Evolutionary conservation across 2,113 vertebrate genomes (phyloP).

Genomic region (Triplophysa siluroides): DNA sequence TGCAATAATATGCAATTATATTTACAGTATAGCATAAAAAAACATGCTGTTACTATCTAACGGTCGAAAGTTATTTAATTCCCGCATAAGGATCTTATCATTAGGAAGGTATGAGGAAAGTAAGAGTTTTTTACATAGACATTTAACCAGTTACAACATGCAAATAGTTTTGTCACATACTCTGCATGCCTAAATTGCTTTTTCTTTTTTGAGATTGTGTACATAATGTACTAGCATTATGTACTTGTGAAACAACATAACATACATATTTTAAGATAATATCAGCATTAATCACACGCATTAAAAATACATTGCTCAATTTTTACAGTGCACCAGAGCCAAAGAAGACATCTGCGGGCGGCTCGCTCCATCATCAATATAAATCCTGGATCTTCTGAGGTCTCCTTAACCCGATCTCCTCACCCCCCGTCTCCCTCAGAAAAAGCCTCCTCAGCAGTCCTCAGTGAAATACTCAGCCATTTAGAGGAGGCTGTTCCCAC

Average conservation of each 20-base stretch:
- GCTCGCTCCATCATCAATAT: constrained; percentile 79
- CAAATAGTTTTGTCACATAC: neutral
- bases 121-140: no score
- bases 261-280: neutral
- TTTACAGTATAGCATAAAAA: no score
- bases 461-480: constrained; percentile 45
- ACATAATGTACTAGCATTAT: neutral
- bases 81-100: neutral
- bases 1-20: no score
- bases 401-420: neutral
- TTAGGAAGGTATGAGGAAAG: neutral
- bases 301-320: neutral
- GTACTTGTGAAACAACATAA: neutral
- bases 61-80: neutral
- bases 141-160: neutral
- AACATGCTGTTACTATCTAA: neutral
- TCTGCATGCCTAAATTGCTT: neutral
- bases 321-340: constrained; percentile 79
- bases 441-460: constrained; percentile 40
- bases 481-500: constrained; percentile 12
- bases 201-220: neutral
- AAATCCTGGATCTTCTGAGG: constrained; percentile 39
- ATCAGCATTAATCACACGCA: neutral
- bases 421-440: constrained; percentile 31
- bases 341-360: constrained; percentile 82